These are phyloP conservation scores for Dufourea novaeangliae DNA, from an alignment of 1,140 invertebrate species.

Conservation along the genomic window DNA sequence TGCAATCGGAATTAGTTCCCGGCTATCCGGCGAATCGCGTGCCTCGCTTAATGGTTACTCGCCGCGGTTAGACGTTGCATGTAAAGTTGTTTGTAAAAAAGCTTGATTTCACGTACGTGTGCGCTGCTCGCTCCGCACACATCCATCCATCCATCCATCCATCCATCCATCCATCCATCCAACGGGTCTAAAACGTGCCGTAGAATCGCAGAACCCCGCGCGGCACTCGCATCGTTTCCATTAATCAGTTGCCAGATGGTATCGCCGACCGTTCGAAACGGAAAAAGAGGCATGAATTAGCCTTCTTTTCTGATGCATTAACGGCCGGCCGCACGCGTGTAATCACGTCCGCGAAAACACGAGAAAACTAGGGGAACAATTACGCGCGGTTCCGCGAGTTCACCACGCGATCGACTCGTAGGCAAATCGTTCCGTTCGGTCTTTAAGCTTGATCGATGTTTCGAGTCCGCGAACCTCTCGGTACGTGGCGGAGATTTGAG, in stretches of 20 bases:
- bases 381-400: background rate
- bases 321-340: background rate
- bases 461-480: background rate
- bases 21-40: conserved; percentile 60
- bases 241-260: conserved; percentile 62
- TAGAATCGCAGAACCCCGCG: conserved; percentile 53
- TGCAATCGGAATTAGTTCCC: conserved; percentile 59
- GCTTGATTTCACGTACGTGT: conserved; percentile 3
- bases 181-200: conserved; percentile 25
- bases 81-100: conserved; percentile 65
- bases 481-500: background rate
- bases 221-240: conserved; percentile 60
- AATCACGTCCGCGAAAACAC: background rate
- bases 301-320: conserved; percentile 44
- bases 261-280: conserved; percentile 29
- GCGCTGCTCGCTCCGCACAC: background rate
- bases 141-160: background rate
- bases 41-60: conserved; percentile 60
- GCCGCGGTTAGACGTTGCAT: conserved; percentile 50
- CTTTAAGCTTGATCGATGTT: background rate
- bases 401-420: too few relatives aligned
- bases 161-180: background rate
- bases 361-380: conserved; percentile 8
- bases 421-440: too few relatives aligned
- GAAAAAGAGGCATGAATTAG: conserved; percentile 26